Conservation (phyloP, 2,888 invertebrate species). For the Macrosiphum euphorbiae region DNA sequence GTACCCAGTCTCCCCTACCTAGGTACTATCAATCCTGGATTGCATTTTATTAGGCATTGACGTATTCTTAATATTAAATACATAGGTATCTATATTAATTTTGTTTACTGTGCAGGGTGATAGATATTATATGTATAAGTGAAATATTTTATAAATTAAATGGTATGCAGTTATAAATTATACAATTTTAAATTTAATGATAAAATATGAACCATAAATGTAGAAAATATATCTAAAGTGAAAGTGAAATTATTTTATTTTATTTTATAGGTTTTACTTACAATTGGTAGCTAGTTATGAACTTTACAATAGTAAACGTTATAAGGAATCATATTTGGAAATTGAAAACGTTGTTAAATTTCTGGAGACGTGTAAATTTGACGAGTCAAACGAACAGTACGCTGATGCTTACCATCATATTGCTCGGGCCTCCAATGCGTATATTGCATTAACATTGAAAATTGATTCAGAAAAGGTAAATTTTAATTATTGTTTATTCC, state of each 20-base stretch:
- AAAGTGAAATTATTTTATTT: too few relatives aligned
- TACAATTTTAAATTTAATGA: neutral
- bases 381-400: neutral
- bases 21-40: too few relatives aligned
- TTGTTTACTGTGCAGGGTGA: neutral
- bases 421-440: slow-evolving; percentile 20
- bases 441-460: slow-evolving; percentile 34
- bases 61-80: too few relatives aligned
- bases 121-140: neutral
- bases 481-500: neutral
- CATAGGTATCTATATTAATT: neutral
- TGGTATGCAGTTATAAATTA: neutral
- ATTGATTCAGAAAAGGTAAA: slow-evolving; percentile 23
- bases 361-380: slow-evolving; percentile 16
- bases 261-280: slow-evolving; percentile 31
- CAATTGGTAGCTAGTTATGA: slow-evolving; percentile 24
- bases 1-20: too few relatives aligned
- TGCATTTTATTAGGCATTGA: too few relatives aligned
- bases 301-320: neutral
- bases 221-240: too few relatives aligned
- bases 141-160: neutral
- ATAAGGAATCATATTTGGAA: slow-evolving; percentile 35
- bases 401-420: too few relatives aligned
- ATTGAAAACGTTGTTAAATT: slow-evolving; percentile 16
- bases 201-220: too few relatives aligned